Base-by-base conservation (phyloP, 2,113 vertebrate species). In the Ictidomys tridecemlineatus region DNA sequence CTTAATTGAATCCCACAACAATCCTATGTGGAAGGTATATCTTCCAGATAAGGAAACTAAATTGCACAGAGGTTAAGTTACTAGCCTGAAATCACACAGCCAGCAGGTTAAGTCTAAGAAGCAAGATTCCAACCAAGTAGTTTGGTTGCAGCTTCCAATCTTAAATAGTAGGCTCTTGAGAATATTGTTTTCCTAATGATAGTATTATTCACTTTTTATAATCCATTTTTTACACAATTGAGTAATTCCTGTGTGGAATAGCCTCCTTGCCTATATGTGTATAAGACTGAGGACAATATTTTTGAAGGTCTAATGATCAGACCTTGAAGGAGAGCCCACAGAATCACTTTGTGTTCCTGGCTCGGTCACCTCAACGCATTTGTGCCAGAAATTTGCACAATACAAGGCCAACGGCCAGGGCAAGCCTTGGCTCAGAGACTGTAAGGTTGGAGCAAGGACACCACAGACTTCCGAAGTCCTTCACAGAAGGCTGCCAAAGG, bases 401-500 rank as follows among this genome's bases (percentile, higher is more conserved):
- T 67, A 42, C 80, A 77, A 16, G 67, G 86, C 72, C 83, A 86
- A 76, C 2, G 76, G 61, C 77, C 74, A 77, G 18, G 37, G 24
- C 13, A 39, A 45, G 70, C 87, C 74, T 22, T 85, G 90, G 92
- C 79, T 90, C 39, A 24, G 22, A 37, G 12, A 14, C 82, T 76
- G 7, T 92, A 88, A 97, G 92, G 48, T 91, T 95, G 80, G 86
- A 88, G 87, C 76, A 96, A 97, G 97, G 95, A 95, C 95, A 96
- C 76, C 42, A 39, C 51, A 90, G 72, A 89, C 97, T 97, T 94
- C 95, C 87, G 37, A 84, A 95, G 95, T 65, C 94, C 95, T 96
- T 93, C 78, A 69, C 61, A 80, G 76, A 74, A 88, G 94, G 76
- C 93, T 98, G 98, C 97, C 98, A 97, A 74, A 51, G 95, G 97